These are phyloP conservation scores for Synergus gifuensis DNA, from an alignment of 2,888 invertebrate species.

Conservation along the genomic window DNA sequence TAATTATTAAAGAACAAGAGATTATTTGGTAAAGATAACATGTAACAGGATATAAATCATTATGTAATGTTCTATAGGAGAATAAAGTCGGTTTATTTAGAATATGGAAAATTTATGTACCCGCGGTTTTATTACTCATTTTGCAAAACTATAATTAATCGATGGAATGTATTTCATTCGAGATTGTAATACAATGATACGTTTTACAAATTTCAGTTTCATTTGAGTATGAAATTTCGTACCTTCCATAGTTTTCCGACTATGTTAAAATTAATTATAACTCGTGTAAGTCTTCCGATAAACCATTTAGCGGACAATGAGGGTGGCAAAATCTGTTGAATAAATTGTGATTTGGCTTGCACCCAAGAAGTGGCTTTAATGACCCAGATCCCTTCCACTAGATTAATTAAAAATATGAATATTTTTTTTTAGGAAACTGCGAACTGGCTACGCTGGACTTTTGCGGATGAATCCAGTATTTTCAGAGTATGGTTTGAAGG, in stretches of 20 bases:
- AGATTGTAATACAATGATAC: background rate
- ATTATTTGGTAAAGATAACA: background rate
- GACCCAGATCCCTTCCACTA: background rate
- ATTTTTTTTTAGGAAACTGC: conserved; percentile 82
- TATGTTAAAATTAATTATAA: no score
- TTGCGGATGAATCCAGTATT: conserved; percentile 94
- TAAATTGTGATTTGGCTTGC: no score
- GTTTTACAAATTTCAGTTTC: no score
- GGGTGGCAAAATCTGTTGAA: no score
- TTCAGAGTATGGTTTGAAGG: conserved; percentile 91
- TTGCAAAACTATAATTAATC: background rate
- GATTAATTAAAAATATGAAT: background rate
- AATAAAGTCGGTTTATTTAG: background rate
- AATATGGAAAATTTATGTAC: background rate
- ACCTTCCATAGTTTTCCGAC: no score
- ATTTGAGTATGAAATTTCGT: no score
- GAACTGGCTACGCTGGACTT: conserved; percentile 89
- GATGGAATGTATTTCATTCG: background rate
- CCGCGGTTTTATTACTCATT: background rate
- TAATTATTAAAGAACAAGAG: background rate
- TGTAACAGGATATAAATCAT: background rate
- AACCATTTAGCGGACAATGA: no score
- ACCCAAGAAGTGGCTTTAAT: background rate
- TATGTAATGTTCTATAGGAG: background rate
- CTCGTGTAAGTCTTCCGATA: no score